Evolutionary conservation across 2,797 vertebrate genomes (phyloP), one percentile per base, ranked within the genome.

Genomic region (Sebastolobus altivelis): DNA sequence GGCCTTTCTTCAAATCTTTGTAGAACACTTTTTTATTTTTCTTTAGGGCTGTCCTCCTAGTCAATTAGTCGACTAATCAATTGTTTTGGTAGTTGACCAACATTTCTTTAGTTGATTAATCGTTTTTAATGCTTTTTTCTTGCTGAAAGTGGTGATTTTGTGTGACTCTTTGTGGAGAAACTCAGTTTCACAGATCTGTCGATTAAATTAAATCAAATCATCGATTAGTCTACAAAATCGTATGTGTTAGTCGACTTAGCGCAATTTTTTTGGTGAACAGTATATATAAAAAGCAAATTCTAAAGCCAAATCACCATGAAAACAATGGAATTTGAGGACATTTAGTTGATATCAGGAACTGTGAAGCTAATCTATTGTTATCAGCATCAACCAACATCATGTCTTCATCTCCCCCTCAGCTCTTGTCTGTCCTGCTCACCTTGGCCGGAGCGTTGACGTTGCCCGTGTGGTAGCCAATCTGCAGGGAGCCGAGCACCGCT

Each of bases 391-490:
- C 25, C 3, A 8, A 11, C 31, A 3, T 25, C 5, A 29, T 29
- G 60, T 58, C 7, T 5, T 43, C 11, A 18, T 10, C 7, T 8
- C 6, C 12, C 31, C 37, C 25, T 14, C 33, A 84, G 72, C 29
- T 55, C 59, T 35, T 1, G 29, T 18, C 22, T 25, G 61, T 49
- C 37, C 14, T 29, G 56, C 91, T 95, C 84, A 96, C 96, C 94
- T 93, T 94, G 75, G 94, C 95, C 1, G 96, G 95, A 66, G 96
- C 94, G 35, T 96, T 96, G 89, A 96, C 77, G 25, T 96, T 96
- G 35, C 96, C 95, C 0, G 95, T 96, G 87, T 96, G 96, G 91
- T 96, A 96, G 52, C 96, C 96, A 12, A 96, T 94, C 93, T 96
- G 96, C 81, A 96, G 89, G 4, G 96, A 96, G 59, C 96, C 95